Evolutionary conservation across 1,140 invertebrate genomes (phyloP).

Genomic region (Aphaenogaster ashmeadi): DNA sequence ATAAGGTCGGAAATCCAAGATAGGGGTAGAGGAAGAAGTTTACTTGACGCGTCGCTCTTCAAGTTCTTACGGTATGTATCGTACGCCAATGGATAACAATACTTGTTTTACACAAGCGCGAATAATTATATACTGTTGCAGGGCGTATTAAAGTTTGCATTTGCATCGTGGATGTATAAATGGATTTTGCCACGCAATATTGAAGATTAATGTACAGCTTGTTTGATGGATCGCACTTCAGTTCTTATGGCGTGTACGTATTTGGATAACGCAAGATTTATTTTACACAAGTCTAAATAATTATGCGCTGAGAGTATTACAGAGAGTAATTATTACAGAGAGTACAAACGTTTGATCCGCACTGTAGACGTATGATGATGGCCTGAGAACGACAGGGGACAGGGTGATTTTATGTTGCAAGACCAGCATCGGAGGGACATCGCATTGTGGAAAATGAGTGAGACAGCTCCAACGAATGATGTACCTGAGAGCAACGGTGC

Average conservation of each 20-base stretch:
- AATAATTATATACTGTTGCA: background rate
- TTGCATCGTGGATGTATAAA: background rate
- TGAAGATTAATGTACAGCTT: background rate
- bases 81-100: background rate
- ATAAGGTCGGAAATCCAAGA: too few relatives aligned
- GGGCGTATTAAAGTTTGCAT: background rate
- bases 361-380: slow-evolving; percentile 17
- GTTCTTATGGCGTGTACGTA: background rate
- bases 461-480: slow-evolving; percentile 70
- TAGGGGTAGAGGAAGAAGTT: too few relatives aligned
- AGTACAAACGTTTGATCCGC: background rate
- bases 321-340: background rate
- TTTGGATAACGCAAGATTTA: background rate
- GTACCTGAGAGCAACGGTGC: slow-evolving; percentile 74
- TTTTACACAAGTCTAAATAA: slow-evolving; percentile 11
- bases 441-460: slow-evolving; percentile 72
- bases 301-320: background rate
- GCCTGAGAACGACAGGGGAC: background rate
- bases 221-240: background rate
- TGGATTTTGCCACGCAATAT: background rate
- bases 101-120: background rate
- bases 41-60: too few relatives aligned
- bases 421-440: background rate
- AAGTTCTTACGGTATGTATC: background rate
- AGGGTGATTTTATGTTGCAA: background rate